Base-by-base conservation (phyloP, 2,888 invertebrate genomes). In the Syrphus vitripennis region DNA sequence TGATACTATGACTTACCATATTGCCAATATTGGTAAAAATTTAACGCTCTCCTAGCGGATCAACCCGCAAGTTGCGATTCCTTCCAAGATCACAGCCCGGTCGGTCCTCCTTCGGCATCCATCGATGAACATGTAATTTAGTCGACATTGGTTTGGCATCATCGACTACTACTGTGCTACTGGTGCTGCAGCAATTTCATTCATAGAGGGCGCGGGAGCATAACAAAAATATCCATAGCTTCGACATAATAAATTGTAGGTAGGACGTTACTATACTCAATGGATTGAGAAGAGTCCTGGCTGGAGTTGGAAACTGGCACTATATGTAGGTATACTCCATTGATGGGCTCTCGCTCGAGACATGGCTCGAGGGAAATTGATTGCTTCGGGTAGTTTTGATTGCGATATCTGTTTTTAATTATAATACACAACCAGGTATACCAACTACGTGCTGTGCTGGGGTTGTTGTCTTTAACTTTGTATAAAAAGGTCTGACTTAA, bases 331-430 rank as follows among this genome's bases (percentile, higher is more conserved):
- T n/a, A 7, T 31, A 42, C 45, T 71, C 57, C 50, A 57, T 59
- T 74, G 65, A 65, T 70, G 72, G 19, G n/a, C 53, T 63, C 45
- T 26, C 37, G 55, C 50, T 37, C 67, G 34, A 83, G 83, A 79
- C 83, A 78, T 75, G 75, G 78, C 78, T 75, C 57, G 42, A 50
- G 78, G 75, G 78, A 83, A 87, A 87, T 87, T 87, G 87, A 87
- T 87, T 87, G 87, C 83, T 83, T 87, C 83, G 67, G 83, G 83
- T 87, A 87, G 87, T 87, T 87, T 83, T 87, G 87, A 87, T 87
- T 87, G 87, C 87, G 87, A 87, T 87, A 87, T 87, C 87, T 87
- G 87, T 87, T 87, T 86, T 87, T 87, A 87, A 87, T 87, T 87
- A 87, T 87, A 87, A 83, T 83, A 83, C 87, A 82, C 82, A 82